Conservation (phyloP, 2,797 vertebrate species). For the Sparus aurata region DNA sequence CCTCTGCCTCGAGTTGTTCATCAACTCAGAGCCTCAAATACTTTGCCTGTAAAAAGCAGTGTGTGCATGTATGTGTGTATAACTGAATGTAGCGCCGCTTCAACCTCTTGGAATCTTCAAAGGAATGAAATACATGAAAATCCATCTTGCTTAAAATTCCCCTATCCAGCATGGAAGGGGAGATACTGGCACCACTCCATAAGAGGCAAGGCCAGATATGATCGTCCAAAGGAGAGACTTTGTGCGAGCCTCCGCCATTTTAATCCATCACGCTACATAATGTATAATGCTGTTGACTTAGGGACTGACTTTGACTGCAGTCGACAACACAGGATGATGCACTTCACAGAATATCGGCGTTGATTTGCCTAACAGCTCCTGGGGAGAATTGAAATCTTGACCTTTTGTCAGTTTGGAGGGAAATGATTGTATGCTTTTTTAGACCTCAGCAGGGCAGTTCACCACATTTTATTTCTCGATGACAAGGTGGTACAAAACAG, state of each 20-base stretch:
- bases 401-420: slow-evolving; percentile 41
- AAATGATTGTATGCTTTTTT: slow-evolving; percentile 41
- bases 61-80: slow-evolving; percentile 24
- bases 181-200: slow-evolving; percentile 42
- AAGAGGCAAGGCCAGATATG: slow-evolving; percentile 48
- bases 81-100: slow-evolving; percentile 11
- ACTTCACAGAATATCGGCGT: slow-evolving; percentile 44
- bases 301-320: slow-evolving; percentile 35
- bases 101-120: slow-evolving; percentile 59
- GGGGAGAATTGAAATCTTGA: slow-evolving; percentile 45
- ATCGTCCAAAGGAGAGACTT: slow-evolving; percentile 42
- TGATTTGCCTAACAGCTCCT: slow-evolving; percentile 63
- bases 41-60: slow-evolving; percentile 20
- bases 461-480: not conserved
- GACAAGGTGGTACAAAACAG: slow-evolving; percentile 1
- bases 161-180: slow-evolving; percentile 25
- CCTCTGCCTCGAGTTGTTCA: slow-evolving; percentile 60
- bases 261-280: slow-evolving; percentile 68
- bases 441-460: slow-evolving; percentile 10
- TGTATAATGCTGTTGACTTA: slow-evolving; percentile 61
- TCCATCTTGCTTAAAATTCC: slow-evolving; percentile 59
- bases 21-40: slow-evolving; percentile 51
- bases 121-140: slow-evolving; percentile 67
- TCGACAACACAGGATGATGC: slow-evolving; percentile 45
- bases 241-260: slow-evolving; percentile 36